A percentile compares a stretch with the other conserved stretches of the same genome.
Conservation (phyloP, 53 echinoderm and acorn worm species). For the Temnopleurus reevesii region DNA sequence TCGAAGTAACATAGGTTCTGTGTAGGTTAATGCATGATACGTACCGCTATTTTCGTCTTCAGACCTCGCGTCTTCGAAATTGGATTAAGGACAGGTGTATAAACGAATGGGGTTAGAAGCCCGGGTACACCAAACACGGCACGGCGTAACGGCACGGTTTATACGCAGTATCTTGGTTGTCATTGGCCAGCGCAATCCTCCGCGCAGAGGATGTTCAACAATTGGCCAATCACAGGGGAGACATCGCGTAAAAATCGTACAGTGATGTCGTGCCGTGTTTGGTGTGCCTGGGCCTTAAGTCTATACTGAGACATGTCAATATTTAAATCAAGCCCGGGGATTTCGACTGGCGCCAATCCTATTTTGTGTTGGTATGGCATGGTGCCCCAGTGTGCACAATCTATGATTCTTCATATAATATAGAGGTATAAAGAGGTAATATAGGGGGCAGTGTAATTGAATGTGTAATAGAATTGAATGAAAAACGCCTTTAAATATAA, state of each 20-base stretch:
- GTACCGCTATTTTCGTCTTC: background rate
- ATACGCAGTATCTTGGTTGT: too few relatives aligned
- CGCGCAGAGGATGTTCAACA: too few relatives aligned
- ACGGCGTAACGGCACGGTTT: too few relatives aligned
- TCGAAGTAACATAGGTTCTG: background rate
- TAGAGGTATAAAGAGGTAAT: background rate
- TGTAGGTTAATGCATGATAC: background rate
- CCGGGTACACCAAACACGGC: too few relatives aligned
- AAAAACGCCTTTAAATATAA: too few relatives aligned
- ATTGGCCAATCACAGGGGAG: too few relatives aligned
- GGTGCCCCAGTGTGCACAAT: background rate
- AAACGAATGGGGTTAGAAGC: slow-evolving; percentile 22
- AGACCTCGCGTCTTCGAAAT: background rate
- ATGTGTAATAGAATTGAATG: too few relatives aligned
- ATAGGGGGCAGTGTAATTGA: too few relatives aligned
- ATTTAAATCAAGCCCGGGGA: background rate
- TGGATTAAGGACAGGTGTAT: slow-evolving; percentile 36
- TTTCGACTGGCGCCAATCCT: background rate
- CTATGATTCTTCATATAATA: background rate
- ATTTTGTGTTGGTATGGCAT: background rate
- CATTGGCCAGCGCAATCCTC: too few relatives aligned
- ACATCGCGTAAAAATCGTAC: too few relatives aligned
- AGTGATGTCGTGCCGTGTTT: too few relatives aligned
- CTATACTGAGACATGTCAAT: background rate
- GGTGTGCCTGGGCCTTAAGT: too few relatives aligned